Evolutionary conservation across 1,140 invertebrate species (phyloP).

Genomic region (Battus philenor): DNA sequence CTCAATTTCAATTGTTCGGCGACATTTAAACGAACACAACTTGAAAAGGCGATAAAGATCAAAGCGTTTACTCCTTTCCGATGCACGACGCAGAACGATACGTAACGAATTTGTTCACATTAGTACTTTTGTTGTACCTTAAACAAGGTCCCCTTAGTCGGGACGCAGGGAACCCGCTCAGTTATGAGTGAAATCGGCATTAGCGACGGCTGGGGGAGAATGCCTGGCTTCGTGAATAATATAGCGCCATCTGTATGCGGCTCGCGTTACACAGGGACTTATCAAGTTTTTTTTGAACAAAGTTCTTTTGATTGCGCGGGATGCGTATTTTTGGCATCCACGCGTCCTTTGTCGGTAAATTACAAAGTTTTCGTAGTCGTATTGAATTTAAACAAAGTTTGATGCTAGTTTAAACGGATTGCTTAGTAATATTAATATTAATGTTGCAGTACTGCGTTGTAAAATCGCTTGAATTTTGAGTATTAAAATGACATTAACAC

Average conservation of each 20-base stretch:
- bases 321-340: too few relatives aligned
- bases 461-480: too few relatives aligned
- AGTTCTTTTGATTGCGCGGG: background rate
- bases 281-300: conserved; percentile 1
- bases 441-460: too few relatives aligned
- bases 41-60: conserved; percentile 6
- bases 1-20: too few relatives aligned
- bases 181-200: conserved; percentile 17
- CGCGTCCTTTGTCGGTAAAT: too few relatives aligned
- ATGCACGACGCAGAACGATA: background rate
- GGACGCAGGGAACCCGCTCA: conserved; percentile 4
- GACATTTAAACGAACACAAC: too few relatives aligned
- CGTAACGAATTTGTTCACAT: conserved; percentile 14
- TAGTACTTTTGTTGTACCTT: conserved; percentile 10
- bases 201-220: conserved; percentile 11
- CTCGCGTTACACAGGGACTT: conserved; percentile 1
- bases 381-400: too few relatives aligned
- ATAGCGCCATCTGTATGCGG: conserved; percentile 14
- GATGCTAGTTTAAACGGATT: too few relatives aligned
- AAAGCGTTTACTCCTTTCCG: conserved; percentile 3
- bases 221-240: conserved; percentile 8
- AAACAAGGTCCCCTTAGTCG: conserved; percentile 1
- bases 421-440: too few relatives aligned
- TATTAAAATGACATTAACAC: too few relatives aligned
- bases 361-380: too few relatives aligned